Percentiles rank a stretch among this genome's conserved stretches.
Evolutionary conservation across 2,888 invertebrate genomes (phyloP).

Genomic region (Philhelius pedissequus): DNA sequence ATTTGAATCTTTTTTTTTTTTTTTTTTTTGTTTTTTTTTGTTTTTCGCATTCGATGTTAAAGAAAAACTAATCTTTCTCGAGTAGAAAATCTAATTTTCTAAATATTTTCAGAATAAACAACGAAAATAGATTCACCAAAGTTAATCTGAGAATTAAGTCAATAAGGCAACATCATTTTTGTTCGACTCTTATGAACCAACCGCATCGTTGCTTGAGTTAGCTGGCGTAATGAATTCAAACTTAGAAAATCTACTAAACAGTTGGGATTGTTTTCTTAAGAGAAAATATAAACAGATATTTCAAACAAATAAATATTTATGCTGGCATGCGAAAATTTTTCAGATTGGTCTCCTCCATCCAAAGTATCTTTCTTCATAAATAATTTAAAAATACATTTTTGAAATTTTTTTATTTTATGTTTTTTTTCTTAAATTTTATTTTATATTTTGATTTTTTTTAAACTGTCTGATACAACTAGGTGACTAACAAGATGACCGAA

Average conservation of each 20-base stretch:
- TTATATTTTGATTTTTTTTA: not conserved
- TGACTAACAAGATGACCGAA: slow-evolving; percentile 61
- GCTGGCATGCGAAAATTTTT: slow-evolving; percentile 56
- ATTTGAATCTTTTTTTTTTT: not conserved
- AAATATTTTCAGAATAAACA: slow-evolving; percentile 65
- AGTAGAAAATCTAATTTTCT: slow-evolving; percentile 33
- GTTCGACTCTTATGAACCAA: slow-evolving; percentile 3
- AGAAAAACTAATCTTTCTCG: not conserved
- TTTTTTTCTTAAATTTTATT: not conserved
- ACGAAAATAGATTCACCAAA: slow-evolving; percentile 63
- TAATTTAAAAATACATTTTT: slow-evolving; percentile 29
- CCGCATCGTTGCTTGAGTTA: slow-evolving; percentile 20
- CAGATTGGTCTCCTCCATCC: slow-evolving; percentile 5
- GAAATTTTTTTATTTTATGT: not conserved
- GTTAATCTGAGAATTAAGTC: slow-evolving; percentile 66
- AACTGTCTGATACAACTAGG: slow-evolving; percentile 11
- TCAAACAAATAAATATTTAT: slow-evolving; percentile 58
- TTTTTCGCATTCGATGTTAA: slow-evolving; percentile 15
- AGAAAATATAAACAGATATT: slow-evolving; percentile 37
- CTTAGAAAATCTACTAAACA: slow-evolving; percentile 8
- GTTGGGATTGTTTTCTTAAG: slow-evolving; percentile 30
- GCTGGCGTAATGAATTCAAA: not conserved
- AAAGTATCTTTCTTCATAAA: not conserved
- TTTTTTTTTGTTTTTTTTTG: slow-evolving; percentile 31
- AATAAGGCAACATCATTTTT: slow-evolving; percentile 53